A percentile compares a stretch with the other conserved stretches of the same genome.
Evolutionary conservation across 2,888 invertebrate genomes (phyloP).

Genomic region (Ichneumoninae sp.): DNA sequence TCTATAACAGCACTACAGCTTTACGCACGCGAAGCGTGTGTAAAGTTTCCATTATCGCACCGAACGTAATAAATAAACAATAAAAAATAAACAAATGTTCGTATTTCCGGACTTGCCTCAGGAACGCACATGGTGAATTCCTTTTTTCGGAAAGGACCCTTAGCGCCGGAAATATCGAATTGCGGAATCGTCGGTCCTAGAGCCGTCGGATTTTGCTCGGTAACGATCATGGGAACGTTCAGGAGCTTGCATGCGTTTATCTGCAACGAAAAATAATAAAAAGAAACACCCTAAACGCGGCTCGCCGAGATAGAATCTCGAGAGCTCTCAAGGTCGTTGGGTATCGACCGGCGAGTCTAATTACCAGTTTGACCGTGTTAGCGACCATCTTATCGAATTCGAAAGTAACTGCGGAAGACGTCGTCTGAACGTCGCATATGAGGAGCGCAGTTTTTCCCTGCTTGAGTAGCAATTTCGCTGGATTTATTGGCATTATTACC

Average conservation of each 20-base stretch:
- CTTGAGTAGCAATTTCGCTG: conserved; percentile 74
- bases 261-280: not conserved
- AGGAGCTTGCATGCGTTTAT: not conserved
- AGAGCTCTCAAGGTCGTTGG: not conserved
- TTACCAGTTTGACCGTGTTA: conserved; percentile 86
- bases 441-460: conserved; percentile 89
- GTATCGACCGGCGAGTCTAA: not conserved
- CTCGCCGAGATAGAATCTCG: not conserved
- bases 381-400: conserved; percentile 90
- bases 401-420: conserved; percentile 89
- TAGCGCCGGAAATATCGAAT: not conserved
- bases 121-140: not conserved
- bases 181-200: not conserved
- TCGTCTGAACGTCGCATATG: conserved; percentile 94
- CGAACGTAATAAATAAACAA: too few relatives aligned
- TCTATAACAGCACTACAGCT: too few relatives aligned
- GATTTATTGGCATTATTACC: conserved; percentile 72
- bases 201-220: not conserved
- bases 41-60: too few relatives aligned
- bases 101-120: too few relatives aligned
- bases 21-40: too few relatives aligned
- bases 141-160: not conserved
- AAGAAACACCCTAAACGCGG: not conserved
- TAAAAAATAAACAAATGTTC: too few relatives aligned
- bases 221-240: not conserved